Percentiles rank a stretch among this genome's conserved stretches.
Conservation (phyloP, 1,140 invertebrate species). For the Bombus turneri region DNA sequence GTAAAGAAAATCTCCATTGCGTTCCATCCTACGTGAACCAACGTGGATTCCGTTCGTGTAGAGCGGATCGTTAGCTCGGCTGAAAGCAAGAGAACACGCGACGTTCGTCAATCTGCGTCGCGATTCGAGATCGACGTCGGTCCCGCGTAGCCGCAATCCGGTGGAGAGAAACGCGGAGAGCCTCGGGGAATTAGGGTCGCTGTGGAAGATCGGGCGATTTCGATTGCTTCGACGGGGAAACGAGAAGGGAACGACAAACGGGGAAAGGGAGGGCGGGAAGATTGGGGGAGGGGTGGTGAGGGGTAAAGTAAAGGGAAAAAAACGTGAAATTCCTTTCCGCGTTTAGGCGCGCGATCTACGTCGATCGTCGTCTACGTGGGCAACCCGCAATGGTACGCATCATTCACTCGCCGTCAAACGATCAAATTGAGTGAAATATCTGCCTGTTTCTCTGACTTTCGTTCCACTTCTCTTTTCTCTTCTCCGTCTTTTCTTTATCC, state of each 20-base stretch:
- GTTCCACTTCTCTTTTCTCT: neutral
- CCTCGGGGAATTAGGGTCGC: constrained; percentile 19
- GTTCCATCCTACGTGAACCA: neutral
- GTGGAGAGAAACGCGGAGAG: neutral
- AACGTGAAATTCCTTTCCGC: constrained; percentile 35
- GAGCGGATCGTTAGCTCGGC: constrained; percentile 17
- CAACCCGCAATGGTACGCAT: constrained; percentile 33
- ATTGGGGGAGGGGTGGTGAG: too few relatives aligned
- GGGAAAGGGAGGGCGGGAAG: too few relatives aligned
- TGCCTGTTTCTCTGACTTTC: neutral
- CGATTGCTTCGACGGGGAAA: constrained; percentile 14
- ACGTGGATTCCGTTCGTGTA: neutral
- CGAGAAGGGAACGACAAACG: constrained; percentile 1
- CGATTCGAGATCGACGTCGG: constrained; percentile 5
- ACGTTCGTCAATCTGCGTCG: constrained; percentile 34
- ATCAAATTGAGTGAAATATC: constrained; percentile 26
- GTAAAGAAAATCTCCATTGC: constrained; percentile 8
- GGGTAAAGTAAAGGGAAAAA: neutral
- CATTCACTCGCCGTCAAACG: constrained; percentile 42
- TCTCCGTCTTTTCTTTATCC: constrained; percentile 23
- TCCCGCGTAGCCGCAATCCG: constrained; percentile 24
- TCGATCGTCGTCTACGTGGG: constrained; percentile 8
- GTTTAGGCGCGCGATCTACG: constrained; percentile 19
- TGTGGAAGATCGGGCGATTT: constrained; percentile 44
- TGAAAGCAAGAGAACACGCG: neutral